phyloP scores from a whole-genome alignment of 2,888 invertebrate genomes.

The Philereme transversata region DNA sequence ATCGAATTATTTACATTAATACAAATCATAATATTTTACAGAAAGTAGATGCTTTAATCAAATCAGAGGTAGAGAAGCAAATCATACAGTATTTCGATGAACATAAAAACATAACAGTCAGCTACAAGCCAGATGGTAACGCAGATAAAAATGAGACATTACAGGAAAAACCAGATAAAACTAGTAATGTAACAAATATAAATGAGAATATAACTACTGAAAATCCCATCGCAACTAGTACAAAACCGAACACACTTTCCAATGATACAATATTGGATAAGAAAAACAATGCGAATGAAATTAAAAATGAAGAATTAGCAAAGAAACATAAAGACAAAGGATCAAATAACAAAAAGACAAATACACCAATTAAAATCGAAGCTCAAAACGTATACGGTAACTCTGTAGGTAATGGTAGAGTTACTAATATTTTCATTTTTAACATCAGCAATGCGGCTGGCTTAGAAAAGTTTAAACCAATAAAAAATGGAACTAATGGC shows the following conservation, averaged over 20 bases:
- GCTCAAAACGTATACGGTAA: constrained; percentile 55
- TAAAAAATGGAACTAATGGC: constrained; percentile 32
- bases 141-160: background rate
- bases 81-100: constrained; percentile 25
- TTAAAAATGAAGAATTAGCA: constrained; percentile 19
- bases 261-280: constrained; percentile 1
- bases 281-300: constrained; percentile 4
- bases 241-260: constrained; percentile 1
- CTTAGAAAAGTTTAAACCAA: constrained; percentile 39
- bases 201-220: constrained; percentile 9
- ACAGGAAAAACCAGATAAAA: constrained; percentile 4
- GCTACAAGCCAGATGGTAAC: background rate
- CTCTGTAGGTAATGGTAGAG: constrained; percentile 54
- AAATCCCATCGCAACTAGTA: constrained; percentile 2
- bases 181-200: constrained; percentile 10
- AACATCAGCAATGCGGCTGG: constrained; percentile 44
- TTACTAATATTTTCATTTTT: constrained; percentile 65
- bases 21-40: constrained; percentile 33
- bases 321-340: constrained; percentile 27
- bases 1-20: background rate
- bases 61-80: constrained; percentile 48
- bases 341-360: constrained; percentile 22
- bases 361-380: constrained; percentile 36
- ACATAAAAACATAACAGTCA: constrained; percentile 3
- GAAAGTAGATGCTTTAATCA: constrained; percentile 44